Evolutionary conservation across 2,888 invertebrate genomes (phyloP).

Genomic region (Netelia virgata): DNA sequence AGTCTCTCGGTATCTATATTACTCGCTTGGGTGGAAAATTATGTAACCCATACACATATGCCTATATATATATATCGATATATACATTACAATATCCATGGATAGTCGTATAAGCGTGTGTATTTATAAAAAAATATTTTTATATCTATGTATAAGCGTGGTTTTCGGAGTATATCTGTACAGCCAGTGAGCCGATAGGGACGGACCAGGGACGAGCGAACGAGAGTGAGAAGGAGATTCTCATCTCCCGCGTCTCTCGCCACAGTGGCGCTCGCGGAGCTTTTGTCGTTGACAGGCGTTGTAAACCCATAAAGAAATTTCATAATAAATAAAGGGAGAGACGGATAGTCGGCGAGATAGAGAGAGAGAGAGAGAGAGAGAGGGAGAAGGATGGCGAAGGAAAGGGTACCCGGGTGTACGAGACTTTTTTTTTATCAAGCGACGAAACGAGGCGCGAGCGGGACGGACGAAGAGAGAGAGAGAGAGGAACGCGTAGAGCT

Average conservation of each 20-base stretch:
- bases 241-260: conserved; percentile 22
- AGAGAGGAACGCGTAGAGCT: conserved; percentile 63
- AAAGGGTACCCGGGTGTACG: conserved; percentile 59
- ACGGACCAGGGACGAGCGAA: background rate
- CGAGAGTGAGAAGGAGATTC: conserved; percentile 20
- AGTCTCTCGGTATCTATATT: conserved; percentile 36
- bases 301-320: conserved; percentile 84
- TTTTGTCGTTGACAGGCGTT: conserved; percentile 78
- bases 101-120: background rate
- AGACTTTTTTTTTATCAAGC: conserved; percentile 74
- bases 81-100: background rate
- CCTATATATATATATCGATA: background rate
- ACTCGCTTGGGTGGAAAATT: conserved; percentile 39
- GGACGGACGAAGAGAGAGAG: conserved; percentile 45
- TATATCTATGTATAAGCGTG: background rate
- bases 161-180: background rate
- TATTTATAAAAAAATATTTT: background rate
- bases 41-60: conserved; percentile 10
- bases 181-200: background rate
- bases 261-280: conserved; percentile 61
- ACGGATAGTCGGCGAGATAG: background rate
- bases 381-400: conserved; percentile 18
- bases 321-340: conserved; percentile 81
- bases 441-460: conserved; percentile 24
- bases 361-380: background rate